Evolutionary conservation across 2,888 invertebrate genomes (phyloP).

Genomic region (Drosophila eohydei): DNA sequence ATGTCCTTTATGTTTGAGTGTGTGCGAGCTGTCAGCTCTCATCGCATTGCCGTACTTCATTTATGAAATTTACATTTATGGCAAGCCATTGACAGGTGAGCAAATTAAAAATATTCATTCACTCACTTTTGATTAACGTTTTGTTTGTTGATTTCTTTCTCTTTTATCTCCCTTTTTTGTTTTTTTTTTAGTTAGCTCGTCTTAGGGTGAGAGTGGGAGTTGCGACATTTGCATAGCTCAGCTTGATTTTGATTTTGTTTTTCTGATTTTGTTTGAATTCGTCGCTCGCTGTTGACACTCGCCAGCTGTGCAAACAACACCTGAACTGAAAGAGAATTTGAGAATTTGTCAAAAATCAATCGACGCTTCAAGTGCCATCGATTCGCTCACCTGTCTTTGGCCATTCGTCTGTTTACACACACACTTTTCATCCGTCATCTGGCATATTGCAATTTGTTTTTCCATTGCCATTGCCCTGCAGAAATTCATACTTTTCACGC

Average conservation of each 20-base stretch:
- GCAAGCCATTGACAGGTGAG: constrained; percentile 49
- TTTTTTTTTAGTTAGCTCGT: constrained; percentile 24
- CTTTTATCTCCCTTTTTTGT: neutral
- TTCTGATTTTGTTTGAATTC: constrained; percentile 52
- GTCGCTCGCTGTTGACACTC: constrained; percentile 48
- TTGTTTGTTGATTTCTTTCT: constrained; percentile 34
- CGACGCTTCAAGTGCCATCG: constrained; percentile 52
- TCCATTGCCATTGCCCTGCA: constrained; percentile 11
- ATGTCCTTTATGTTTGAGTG: constrained; percentile 44
- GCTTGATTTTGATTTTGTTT: constrained; percentile 59
- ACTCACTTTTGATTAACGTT: constrained; percentile 68
- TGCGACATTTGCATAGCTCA: constrained; percentile 50
- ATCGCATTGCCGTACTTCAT: constrained; percentile 52
- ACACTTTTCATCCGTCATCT: constrained; percentile 31
- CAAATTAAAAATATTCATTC: constrained; percentile 47
- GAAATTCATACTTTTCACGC: constrained; percentile 5
- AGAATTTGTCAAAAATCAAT: constrained; percentile 70
- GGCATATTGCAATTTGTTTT: constrained; percentile 33
- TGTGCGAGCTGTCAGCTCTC: constrained; percentile 38
- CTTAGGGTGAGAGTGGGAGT: constrained; percentile 4
- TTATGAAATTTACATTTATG: constrained; percentile 74
- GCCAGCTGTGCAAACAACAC: constrained; percentile 49
- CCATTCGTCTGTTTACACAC: neutral
- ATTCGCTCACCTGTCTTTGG: constrained; percentile 17
- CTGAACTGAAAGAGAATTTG: constrained; percentile 34